Evolutionary conservation across 2,797 vertebrate genomes (phyloP), one percentile per base, ranked within the genome.

Genomic region (Brachymystax lenok): DNA sequence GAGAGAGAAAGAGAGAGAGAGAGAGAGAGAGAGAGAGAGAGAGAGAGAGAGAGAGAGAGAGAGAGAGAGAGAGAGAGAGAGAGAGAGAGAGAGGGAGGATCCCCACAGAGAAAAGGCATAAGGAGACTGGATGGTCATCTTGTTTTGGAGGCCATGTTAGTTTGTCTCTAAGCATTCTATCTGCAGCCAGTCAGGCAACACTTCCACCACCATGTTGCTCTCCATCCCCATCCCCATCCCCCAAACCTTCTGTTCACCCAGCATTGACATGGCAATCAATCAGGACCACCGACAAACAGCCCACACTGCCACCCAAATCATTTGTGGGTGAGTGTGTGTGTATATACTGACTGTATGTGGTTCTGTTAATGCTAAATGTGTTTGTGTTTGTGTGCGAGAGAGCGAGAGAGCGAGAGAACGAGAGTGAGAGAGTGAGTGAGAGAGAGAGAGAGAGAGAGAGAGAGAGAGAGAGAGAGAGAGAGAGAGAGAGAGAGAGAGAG

Each of bases 241-340:
- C 75, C 83, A 74, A 61, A 24, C 59, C 59, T 27, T 76, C 83
- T 85, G 82, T 56, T 24, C 59, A 63, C 59, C n/a, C 59, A 63
- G 59, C 59, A 63, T 63, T 27, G 21, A 10, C 59, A 63, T 24
- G 59, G 59, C 21, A 10, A 63, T 63, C 59, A 63, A 63, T 63
- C 21, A 63, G 59, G n/a, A 63, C 59, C 59, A 63, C 56, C 1
- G 59, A 24, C 6, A 63, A 24, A 24, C 21, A 63, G 59, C 59
- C 12, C 59, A 13, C 59, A 13, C 7, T 24, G 59, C n/a, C 59
- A 24, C 59, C 10, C 59, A 63, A 21, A 46, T 46, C 2, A 63
- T 12, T 3, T 12, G 40, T 46, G 40, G 78, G 83, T 86, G 21
- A 59, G 24, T 70, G 63, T 28, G 79, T 75, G 3, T 85, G 82